Base-by-base conservation (phyloP, 1,140 invertebrate genomes). In the Ditylenchus dipsaci region DNA sequence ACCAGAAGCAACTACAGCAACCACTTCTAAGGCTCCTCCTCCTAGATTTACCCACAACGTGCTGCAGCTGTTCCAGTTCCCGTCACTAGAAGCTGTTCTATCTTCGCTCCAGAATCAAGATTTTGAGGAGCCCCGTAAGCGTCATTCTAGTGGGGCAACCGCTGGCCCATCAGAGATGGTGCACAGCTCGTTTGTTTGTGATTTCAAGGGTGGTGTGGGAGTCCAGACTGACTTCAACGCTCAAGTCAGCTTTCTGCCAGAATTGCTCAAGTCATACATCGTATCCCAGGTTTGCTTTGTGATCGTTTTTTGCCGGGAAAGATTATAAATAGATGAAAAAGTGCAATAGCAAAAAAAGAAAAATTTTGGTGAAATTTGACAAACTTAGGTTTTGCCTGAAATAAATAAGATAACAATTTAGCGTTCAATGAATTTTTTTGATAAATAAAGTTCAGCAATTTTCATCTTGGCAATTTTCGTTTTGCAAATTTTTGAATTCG, bases 191-290 rank as follows among this genome's bases (percentile, higher is more conserved):
- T 82, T 80, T 58, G 56, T 80, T 0, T 72, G 65, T 43, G 77
- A 80, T 23, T 80, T 80, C 73, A 70, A 81, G 76, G 70, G 76
- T 53, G 69, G 62, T 11, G 78, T 80, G 17, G 59, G 65, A 11
- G 63, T 80, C 9, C 65, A 78, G 57, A 82, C 78, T 1, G 80
- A 80, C 56, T 80, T 82, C 78, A 82, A 80, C 59, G 76, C 78
- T 3, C 78, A 80, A 68, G 72, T 80, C 45, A 64, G 68, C n/a
- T 80, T 80, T 60, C 65, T 80, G 1, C 78, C 78, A 5, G 78
- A 80, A 13, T 59, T 80, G 17, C 33, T 80, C 5, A 77, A 82
- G 57, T 66, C 71, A 0, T 75, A 75, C 45, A 49, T 59, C 8
- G 30, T 77, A 15, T 30, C 65, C n/a, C 59, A 21, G 29, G 59